These are phyloP conservation scores for Pristis pectinata DNA, from an alignment of 2,797 vertebrate genomes.

Conservation along the genomic window DNA sequence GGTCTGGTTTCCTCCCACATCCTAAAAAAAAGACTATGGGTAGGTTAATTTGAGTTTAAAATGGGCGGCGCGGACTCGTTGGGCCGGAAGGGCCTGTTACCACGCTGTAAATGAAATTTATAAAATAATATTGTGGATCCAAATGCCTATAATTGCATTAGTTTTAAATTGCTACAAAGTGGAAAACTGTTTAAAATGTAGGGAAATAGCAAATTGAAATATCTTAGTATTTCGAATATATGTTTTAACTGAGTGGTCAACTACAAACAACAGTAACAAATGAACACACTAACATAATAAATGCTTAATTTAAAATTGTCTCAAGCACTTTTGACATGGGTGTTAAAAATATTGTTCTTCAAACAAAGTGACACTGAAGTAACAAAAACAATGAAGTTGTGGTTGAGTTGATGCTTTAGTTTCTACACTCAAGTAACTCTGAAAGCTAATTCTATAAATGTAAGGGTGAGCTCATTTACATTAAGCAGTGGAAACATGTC, in stretches of 20 bases:
- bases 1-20: no score
- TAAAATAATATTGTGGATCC: background rate
- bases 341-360: background rate
- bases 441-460: background rate
- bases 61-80: no score
- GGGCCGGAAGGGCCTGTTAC: no score
- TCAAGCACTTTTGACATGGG: background rate
- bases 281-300: background rate
- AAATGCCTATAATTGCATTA: background rate
- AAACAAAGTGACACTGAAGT: background rate
- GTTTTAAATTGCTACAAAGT: background rate
- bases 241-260: background rate
- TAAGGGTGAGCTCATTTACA: background rate
- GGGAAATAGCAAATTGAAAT: background rate
- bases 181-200: background rate
- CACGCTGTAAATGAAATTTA: no score
- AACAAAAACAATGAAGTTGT: background rate
- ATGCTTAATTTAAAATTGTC: background rate
- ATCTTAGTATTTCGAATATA: background rate
- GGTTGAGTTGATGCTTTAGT: background rate
- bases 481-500: background rate
- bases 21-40: no score
- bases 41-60: no score
- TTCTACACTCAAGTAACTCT: background rate
- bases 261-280: background rate